phyloP scores from a whole-genome alignment of 2,113 vertebrate species.

The Plecturocebus donacophilus region DNA sequence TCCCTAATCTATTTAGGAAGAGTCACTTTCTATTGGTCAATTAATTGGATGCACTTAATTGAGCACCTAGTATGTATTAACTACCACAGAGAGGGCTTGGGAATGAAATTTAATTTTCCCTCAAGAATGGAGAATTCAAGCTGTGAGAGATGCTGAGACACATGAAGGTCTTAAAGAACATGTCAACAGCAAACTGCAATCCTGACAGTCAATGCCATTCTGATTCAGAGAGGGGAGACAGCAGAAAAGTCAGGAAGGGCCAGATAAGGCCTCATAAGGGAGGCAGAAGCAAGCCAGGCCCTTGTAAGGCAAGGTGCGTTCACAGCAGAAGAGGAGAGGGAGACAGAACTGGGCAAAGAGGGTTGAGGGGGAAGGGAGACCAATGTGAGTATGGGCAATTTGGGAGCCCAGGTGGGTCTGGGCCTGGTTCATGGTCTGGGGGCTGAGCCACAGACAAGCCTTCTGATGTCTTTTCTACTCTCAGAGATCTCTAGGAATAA shows the following conservation, averaged over 20 bases:
- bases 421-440: background rate
- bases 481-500: background rate
- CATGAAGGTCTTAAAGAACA: background rate
- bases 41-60: background rate
- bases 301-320: background rate
- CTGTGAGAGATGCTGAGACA: background rate
- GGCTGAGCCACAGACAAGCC: background rate
- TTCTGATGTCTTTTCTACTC: background rate
- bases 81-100: background rate
- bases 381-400: background rate
- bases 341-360: background rate
- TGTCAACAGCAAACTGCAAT: background rate
- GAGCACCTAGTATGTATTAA: background rate
- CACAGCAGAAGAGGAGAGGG: background rate
- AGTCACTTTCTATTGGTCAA: background rate
- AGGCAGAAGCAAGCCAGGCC: background rate
- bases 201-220: background rate
- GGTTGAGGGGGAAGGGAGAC: background rate
- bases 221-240: background rate
- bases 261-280: background rate
- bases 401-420: background rate
- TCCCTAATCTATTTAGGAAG: conserved; percentile 4
- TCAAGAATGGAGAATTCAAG: background rate
- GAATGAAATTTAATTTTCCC: background rate
- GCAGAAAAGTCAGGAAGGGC: background rate